A percentile compares a stretch with the other conserved stretches of the same genome.
These are phyloP conservation scores for Arrhopalites spinosus DNA, from an alignment of 2,888 invertebrate species.

Conservation along the genomic window DNA sequence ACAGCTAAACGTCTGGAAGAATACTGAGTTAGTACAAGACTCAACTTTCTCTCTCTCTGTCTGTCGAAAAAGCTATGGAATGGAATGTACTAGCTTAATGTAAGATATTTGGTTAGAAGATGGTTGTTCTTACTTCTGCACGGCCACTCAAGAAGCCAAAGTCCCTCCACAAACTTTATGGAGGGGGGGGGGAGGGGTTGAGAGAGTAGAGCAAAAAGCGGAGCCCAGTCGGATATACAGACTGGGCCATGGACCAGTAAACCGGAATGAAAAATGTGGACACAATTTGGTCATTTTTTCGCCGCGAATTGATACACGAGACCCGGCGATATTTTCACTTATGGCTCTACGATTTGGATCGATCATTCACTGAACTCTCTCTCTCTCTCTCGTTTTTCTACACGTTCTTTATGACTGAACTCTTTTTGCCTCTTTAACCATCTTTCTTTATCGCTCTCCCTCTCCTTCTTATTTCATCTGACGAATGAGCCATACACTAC, in stretches of 20 bases:
- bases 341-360: constrained; percentile 29
- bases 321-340: constrained; percentile 35
- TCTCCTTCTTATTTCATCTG: not conserved
- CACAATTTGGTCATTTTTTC: constrained; percentile 33
- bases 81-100: too few species aligned
- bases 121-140: constrained; percentile 2
- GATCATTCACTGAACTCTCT: constrained; percentile 20
- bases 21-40: not conserved
- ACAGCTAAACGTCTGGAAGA: not conserved
- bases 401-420: constrained; percentile 4
- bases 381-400: constrained; percentile 16
- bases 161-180: too few species aligned
- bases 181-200: not conserved
- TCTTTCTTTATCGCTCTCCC: constrained; percentile 10
- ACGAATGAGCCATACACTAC: not conserved
- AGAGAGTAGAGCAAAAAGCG: not conserved
- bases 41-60: not conserved
- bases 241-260: constrained; percentile 15
- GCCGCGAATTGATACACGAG: constrained; percentile 33
- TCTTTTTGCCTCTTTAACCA: not conserved
- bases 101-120: not conserved
- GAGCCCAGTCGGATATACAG: not conserved
- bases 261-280: constrained; percentile 33
- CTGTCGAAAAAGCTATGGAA: too few species aligned
- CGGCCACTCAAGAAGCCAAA: not conserved